Base-by-base conservation (phyloP, 2,113 vertebrate genomes). In the Vulpes lagopus region DNA sequence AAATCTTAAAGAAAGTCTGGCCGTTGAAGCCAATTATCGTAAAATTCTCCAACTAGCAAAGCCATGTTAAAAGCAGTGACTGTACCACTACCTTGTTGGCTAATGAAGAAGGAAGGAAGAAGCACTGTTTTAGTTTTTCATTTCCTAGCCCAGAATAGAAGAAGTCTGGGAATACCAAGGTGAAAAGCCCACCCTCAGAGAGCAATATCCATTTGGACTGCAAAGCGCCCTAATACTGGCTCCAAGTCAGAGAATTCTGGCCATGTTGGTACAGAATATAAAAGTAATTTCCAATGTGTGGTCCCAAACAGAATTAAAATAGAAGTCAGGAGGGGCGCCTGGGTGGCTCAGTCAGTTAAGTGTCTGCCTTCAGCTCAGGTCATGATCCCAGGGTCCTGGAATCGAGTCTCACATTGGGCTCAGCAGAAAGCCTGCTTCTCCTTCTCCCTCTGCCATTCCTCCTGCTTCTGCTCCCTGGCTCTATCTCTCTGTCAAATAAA, bases 11-110 rank as follows among this genome's bases (percentile, higher is more conserved):
- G 35, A 32, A 95, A 80, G 51, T 81, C 20, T 22, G 35, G 59
- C 62, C 90, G 22, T 30, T 71, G 60, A 97, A 87, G 32, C 2
- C 15, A 92, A 2, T 53, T 65, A 94, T 9, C 22, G 0, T 71
- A 64, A 93, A 86, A 87, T 55, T 81, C 51, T 86, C 67, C 59
- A 78, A 82, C 8, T 59, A 67, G 64, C 43, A 92, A 94, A 93
- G 69, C 38, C 11, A 10, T 27, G 81, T 92, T n/a, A 92, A 82
- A 73, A 96, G 60, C n/a, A 55, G 8, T 51, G 25, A 65, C 8
- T 67, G 0, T 38, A 67, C 67, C 53, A 95, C 65, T 53, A 49
- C 16, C n/a, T 35, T 16, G 5, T 15, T 84, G 53, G 82, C 23
- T 64, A 59, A 83, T 1, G 16, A 12, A 67, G 8, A 49, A 11